Evolutionary conservation across 1,140 invertebrate species (phyloP).

Genomic region (Zaprionus africanus): DNA sequence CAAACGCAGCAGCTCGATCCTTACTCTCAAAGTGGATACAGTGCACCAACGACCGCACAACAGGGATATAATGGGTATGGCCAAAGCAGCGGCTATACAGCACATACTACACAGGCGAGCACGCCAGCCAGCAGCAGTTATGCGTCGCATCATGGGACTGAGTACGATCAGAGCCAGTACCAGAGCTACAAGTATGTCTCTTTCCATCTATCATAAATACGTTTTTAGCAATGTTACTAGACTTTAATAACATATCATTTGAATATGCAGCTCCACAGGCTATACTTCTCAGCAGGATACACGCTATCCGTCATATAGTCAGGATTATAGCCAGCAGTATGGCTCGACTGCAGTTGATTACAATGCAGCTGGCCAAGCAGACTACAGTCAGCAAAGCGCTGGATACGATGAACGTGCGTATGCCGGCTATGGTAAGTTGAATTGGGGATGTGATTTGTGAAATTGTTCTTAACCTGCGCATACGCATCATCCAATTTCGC

Average conservation of each 20-base stretch:
- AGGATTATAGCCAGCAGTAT: constrained; percentile 82
- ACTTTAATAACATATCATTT: neutral
- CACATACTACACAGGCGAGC: constrained; percentile 61
- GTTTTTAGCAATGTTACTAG: neutral
- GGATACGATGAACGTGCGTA: constrained; percentile 79
- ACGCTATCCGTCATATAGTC: constrained; percentile 76
- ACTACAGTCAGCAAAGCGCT: constrained; percentile 76
- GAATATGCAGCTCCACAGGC: constrained; percentile 60
- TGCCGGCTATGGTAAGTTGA: constrained; percentile 82
- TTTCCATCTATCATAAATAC: neutral
- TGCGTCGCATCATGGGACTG: constrained; percentile 61
- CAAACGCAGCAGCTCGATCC: constrained; percentile 79
- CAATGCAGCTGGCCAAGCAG: constrained; percentile 73
- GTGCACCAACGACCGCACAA: constrained; percentile 58
- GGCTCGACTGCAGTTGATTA: constrained; percentile 80
- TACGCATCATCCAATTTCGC: constrained; percentile 32
- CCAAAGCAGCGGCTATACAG: constrained; percentile 70
- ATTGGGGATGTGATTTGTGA: neutral
- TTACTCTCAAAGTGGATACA: constrained; percentile 76
- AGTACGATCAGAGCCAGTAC: constrained; percentile 83
- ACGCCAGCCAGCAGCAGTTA: constrained; percentile 71
- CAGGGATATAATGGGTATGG: constrained; percentile 80
- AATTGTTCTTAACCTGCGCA: neutral
- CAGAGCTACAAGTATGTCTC: constrained; percentile 73
- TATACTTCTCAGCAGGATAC: constrained; percentile 78